Evolutionary conservation across 1,140 invertebrate species (phyloP).

Genomic region (Brachionus rubens): DNA sequence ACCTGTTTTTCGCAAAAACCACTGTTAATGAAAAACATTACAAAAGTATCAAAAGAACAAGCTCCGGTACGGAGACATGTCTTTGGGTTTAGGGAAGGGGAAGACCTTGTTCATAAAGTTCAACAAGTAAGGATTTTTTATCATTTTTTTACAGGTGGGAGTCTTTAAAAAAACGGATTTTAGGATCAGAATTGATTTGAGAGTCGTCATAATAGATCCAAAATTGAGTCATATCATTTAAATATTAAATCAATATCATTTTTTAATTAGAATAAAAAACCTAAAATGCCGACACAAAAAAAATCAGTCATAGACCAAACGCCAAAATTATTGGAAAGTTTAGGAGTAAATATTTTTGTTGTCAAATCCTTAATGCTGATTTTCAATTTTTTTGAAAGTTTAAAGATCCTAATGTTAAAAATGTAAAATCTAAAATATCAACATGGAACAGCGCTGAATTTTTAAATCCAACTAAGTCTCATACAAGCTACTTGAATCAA

Average conservation of each 20-base stretch:
- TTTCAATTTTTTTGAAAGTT: neutral
- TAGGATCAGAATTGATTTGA: too few relatives aligned
- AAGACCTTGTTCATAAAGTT: too few relatives aligned
- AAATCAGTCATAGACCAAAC: neutral
- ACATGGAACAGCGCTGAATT: neutral
- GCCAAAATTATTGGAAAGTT: conserved; percentile 6
- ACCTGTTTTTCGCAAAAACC: too few relatives aligned
- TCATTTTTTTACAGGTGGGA: too few relatives aligned
- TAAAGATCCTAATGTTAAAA: conserved; percentile 37
- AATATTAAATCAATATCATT: conserved; percentile 10
- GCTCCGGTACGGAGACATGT: too few relatives aligned
- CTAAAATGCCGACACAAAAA: conserved; percentile 2
- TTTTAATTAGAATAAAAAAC: neutral
- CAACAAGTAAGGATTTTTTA: too few relatives aligned
- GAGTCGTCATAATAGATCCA: too few relatives aligned
- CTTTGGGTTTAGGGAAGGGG: too few relatives aligned
- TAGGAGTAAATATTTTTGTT: neutral
- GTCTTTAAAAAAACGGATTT: too few relatives aligned
- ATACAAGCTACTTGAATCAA: conserved; percentile 8
- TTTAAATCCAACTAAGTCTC: neutral
- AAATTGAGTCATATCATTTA: too few relatives aligned
- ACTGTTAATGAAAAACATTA: too few relatives aligned
- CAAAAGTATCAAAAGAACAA: too few relatives aligned
- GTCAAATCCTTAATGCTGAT: neutral
- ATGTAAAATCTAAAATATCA: conserved; percentile 30